phyloP scores from a whole-genome alignment of 2,888 invertebrate species.

The Drosophila anomelani region DNA sequence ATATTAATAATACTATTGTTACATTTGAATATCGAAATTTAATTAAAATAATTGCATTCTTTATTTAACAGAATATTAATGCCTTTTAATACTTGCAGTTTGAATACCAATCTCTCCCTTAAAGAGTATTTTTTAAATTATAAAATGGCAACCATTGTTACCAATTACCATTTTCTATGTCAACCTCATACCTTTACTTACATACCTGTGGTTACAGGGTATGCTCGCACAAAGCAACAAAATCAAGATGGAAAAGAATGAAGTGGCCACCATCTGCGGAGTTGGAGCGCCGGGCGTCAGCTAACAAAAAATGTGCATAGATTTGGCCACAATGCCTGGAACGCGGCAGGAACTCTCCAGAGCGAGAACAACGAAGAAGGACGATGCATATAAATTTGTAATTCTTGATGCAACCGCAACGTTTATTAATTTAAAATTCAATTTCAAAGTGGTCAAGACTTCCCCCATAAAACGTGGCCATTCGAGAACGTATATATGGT shows the following conservation, averaged over 20 bases:
- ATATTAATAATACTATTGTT: background rate
- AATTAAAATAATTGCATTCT: background rate
- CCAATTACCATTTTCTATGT: too few species aligned
- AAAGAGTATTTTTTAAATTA: too few species aligned
- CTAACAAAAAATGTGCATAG: constrained; percentile 73
- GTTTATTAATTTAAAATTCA: constrained; percentile 83
- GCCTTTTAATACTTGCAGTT: background rate
- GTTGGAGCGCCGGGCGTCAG: constrained; percentile 12
- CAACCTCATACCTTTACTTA: background rate
- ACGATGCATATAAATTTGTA: constrained; percentile 80
- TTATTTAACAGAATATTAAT: background rate
- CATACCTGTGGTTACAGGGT: constrained; percentile 54
- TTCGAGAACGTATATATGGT: background rate
- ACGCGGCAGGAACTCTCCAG: constrained; percentile 57
- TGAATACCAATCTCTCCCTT: background rate
- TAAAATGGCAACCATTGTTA: background rate
- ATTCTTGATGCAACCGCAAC: constrained; percentile 79
- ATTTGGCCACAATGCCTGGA: constrained; percentile 71
- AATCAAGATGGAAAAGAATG: constrained; percentile 43
- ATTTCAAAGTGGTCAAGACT: constrained; percentile 77
- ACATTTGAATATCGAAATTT: background rate
- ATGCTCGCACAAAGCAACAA: constrained; percentile 41
- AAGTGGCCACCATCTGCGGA: constrained; percentile 24
- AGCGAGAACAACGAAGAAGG: constrained; percentile 44
- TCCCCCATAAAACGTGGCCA: constrained; percentile 36